A percentile compares a stretch with the other conserved stretches of the same genome.
phyloP scores from a whole-genome alignment of 1,140 invertebrate genomes.

The Drosophila punjabiensis region DNA sequence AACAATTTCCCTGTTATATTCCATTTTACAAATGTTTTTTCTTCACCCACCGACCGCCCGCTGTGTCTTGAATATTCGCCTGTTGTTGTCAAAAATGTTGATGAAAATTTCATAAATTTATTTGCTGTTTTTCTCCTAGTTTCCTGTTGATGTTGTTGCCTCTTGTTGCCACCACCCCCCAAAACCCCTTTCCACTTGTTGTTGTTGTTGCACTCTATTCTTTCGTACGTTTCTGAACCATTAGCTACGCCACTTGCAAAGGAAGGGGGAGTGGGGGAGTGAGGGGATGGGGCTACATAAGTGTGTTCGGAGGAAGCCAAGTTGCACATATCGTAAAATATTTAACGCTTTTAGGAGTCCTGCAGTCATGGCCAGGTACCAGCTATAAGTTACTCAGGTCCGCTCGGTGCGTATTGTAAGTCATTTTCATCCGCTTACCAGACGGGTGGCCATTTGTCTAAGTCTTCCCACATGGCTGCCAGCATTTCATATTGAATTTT shows the following conservation, averaged over 20 bases:
- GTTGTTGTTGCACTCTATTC: constrained; percentile 65
- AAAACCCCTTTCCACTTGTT: constrained; percentile 2
- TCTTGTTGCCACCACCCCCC: background rate
- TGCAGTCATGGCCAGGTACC: constrained; percentile 29
- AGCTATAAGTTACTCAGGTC: constrained; percentile 16
- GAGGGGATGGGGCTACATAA: background rate
- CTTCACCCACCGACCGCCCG: constrained; percentile 9
- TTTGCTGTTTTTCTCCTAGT: constrained; percentile 35
- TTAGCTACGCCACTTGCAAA: constrained; percentile 59
- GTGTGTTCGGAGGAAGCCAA: constrained; percentile 17
- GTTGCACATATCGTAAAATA: constrained; percentile 74
- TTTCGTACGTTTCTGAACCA: constrained; percentile 71
- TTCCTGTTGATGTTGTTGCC: constrained; percentile 26
- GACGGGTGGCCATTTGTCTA: constrained; percentile 52
- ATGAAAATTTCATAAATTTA: constrained; percentile 83
- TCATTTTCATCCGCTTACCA: constrained; percentile 52
- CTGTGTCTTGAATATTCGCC: constrained; percentile 23
- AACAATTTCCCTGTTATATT: constrained; percentile 72
- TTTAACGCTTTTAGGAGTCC: constrained; percentile 79
- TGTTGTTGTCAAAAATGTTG: constrained; percentile 70
- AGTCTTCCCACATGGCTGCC: constrained; percentile 31
- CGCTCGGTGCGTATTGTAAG: constrained; percentile 38
- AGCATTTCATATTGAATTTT: constrained; percentile 64
- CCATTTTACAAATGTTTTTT: constrained; percentile 68
- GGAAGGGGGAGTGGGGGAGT: too few relatives aligned